Conservation (phyloP, 2,888 invertebrate genomes). For the Linyphia triangularis region DNA sequence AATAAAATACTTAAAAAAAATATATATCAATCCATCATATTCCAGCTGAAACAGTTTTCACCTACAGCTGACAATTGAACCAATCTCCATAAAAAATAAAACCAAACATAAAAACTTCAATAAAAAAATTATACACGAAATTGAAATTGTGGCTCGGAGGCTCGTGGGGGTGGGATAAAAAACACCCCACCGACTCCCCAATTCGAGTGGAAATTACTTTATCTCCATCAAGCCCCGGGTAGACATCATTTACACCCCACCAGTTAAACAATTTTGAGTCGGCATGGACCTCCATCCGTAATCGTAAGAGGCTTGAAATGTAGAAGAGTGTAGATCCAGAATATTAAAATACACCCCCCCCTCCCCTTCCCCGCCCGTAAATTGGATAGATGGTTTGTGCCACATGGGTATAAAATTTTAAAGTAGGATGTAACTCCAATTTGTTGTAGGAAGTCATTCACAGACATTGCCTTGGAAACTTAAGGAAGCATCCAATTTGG, state of each 20-base stretch:
- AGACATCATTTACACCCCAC: slow-evolving; percentile 54
- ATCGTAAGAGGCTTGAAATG: not conserved
- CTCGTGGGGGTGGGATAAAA: not conserved
- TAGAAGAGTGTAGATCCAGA: slow-evolving; percentile 2
- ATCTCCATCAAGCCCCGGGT: slow-evolving; percentile 22
- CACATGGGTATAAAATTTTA: slow-evolving; percentile 27
- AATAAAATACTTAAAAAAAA: too few relatives aligned
- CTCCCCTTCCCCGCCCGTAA: too few relatives aligned
- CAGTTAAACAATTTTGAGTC: slow-evolving; percentile 49
- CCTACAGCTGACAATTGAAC: not conserved
- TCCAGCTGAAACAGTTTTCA: not conserved
- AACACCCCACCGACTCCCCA: slow-evolving; percentile 30
- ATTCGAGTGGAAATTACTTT: slow-evolving; percentile 31
- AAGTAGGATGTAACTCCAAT: slow-evolving; percentile 31
- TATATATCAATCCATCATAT: not conserved
- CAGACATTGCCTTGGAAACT: not conserved
- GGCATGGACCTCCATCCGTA: slow-evolving; percentile 20
- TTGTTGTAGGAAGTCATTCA: not conserved
- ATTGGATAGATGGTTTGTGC: slow-evolving; percentile 41
- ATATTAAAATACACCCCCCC: slow-evolving; percentile 21
- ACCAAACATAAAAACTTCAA: not conserved
- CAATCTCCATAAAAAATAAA: not conserved
- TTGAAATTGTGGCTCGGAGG: slow-evolving; percentile 43
- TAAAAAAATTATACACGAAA: slow-evolving; percentile 21
- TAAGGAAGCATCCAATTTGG: slow-evolving; percentile 3